A percentile compares a stretch with the other conserved stretches of the same genome.
Conservation (phyloP, 64 coral and sea anemone genomes). For the Montipora sp. region DNA sequence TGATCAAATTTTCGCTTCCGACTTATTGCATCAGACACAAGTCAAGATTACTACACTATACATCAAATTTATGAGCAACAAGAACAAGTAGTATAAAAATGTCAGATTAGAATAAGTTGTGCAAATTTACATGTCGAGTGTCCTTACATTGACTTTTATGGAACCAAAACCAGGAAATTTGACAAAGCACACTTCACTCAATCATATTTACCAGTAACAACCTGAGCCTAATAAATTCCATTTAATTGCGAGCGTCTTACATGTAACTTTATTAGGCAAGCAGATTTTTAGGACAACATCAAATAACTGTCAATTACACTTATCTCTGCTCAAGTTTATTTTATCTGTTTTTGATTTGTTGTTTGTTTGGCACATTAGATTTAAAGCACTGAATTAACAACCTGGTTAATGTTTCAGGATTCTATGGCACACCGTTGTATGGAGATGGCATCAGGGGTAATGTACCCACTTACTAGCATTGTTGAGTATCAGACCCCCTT, state of each 20-base stretch:
- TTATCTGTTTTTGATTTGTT: background rate
- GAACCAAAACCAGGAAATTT: background rate
- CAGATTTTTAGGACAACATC: background rate
- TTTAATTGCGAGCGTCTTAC: background rate
- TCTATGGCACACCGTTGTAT: background rate
- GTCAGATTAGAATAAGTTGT: background rate
- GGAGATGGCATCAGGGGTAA: background rate
- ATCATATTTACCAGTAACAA: background rate
- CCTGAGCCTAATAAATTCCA: background rate
- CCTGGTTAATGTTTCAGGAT: background rate
- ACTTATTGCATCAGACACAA: too few relatives aligned
- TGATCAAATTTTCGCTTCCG: too few relatives aligned
- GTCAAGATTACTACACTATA: background rate
- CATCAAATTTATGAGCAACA: background rate
- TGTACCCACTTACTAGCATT: background rate
- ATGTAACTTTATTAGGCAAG: background rate
- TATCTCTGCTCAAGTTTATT: background rate
- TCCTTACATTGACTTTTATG: background rate
- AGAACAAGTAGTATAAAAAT: background rate
- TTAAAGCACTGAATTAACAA: background rate
- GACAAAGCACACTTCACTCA: background rate
- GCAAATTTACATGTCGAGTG: background rate
- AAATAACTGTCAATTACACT: background rate
- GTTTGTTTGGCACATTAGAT: background rate
- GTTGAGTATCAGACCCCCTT: background rate